phyloP scores from a whole-genome alignment of 2,888 invertebrate genomes.

The Andrena bucephala region DNA sequence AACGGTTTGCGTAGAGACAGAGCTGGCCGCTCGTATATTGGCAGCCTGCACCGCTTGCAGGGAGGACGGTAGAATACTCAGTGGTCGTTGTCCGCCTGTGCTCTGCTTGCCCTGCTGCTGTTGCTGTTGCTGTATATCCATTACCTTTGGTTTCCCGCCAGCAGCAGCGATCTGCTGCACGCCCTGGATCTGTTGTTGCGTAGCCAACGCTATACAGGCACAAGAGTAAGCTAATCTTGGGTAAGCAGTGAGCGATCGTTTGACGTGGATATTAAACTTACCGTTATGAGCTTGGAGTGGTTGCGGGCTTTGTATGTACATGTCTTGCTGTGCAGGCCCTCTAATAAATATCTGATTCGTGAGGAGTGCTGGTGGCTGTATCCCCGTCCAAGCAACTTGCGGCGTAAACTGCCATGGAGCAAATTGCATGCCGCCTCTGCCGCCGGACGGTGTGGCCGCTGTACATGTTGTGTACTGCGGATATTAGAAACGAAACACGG shows the following conservation, averaged over 20 bases:
- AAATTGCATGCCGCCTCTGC: constrained; percentile 89
- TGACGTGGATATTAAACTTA: constrained; percentile 82
- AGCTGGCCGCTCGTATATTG: constrained; percentile 91
- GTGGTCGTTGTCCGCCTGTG: constrained; percentile 79
- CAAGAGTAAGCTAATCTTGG: not conserved
- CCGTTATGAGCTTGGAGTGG: constrained; percentile 89
- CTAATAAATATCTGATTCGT: constrained; percentile 93
- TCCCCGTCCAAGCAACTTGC: constrained; percentile 91
- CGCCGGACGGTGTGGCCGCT: constrained; percentile 81
- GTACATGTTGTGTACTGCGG: constrained; percentile 84
- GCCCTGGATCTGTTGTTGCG: constrained; percentile 84
- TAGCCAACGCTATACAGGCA: constrained; percentile 79
- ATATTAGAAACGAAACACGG: constrained; percentile 1
- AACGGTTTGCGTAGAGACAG: constrained; percentile 93
- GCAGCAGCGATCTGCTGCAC: constrained; percentile 84
- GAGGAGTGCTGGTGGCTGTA: constrained; percentile 90
- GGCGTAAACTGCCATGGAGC: constrained; percentile 92
- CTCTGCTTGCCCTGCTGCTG: constrained; percentile 79
- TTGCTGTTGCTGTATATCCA: constrained; percentile 85
- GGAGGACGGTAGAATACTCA: constrained; percentile 88
- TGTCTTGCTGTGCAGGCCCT: constrained; percentile 91
- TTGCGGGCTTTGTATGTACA: constrained; percentile 94
- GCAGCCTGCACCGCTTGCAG: constrained; percentile 86
- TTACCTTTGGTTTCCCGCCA: constrained; percentile 81
- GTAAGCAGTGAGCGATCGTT: not conserved